These are phyloP conservation scores for Neodon shergylaensis DNA, from an alignment of 2,113 vertebrate species.

Conservation along the genomic window DNA sequence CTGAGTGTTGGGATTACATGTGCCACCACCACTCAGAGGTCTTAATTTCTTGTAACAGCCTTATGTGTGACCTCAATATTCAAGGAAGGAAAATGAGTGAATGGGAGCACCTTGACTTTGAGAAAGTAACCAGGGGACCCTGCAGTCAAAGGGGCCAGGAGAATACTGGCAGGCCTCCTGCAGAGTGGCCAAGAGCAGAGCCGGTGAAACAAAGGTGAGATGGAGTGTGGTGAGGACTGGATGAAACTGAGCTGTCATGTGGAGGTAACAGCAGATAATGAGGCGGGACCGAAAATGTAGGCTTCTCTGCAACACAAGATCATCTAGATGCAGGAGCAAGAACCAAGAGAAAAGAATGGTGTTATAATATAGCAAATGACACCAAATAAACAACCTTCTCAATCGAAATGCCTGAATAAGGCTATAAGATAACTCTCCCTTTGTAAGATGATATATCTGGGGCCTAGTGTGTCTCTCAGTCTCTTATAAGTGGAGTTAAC, in stretches of 20 bases:
- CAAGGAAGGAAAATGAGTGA: neutral
- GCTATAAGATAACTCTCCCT: neutral
- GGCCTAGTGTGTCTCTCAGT: neutral
- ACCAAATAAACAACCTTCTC: neutral
- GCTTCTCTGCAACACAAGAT: neutral
- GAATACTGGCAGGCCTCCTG: neutral
- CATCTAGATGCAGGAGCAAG: neutral
- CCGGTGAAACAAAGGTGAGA: neutral
- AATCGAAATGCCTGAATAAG: neutral
- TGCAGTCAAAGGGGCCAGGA: neutral
- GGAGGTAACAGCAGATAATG: neutral
- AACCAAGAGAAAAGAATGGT: constrained; percentile 15
- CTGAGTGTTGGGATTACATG: too few relatives aligned
- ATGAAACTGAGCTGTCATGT: neutral
- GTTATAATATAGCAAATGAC: neutral
- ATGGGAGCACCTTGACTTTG: neutral
- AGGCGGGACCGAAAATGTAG: neutral
- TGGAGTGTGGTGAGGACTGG: neutral
- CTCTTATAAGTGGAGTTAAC: constrained; percentile 4
- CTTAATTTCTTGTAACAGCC: neutral
- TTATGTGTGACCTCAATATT: neutral
- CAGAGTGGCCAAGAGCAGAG: neutral
- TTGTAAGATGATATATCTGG: neutral
- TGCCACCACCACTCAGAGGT: too few relatives aligned
- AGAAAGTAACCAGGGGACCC: neutral